Base-by-base conservation (phyloP, 2,113 vertebrate species). In the Plecturocebus donacophilus region DNA sequence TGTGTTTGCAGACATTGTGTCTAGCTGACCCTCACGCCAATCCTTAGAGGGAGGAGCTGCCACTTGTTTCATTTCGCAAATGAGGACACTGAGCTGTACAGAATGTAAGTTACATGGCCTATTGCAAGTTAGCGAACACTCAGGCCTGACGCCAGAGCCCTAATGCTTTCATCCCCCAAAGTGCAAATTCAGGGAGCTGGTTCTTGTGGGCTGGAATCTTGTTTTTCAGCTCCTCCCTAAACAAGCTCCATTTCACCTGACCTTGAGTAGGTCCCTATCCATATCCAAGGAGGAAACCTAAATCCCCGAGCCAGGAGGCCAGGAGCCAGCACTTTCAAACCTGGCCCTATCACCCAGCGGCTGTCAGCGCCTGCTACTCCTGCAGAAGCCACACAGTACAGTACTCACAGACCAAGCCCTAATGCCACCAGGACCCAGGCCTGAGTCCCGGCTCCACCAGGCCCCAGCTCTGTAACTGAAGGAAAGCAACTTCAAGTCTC, bases 401-500 rank as follows among this genome's bases (percentile, higher is more conserved):
- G 17, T 56, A 3, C 45, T 40, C n/a, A 61, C 20, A 30, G 77
- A 45, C 73, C 38, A 40, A 21, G 52, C 52, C n/a, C 68, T 12
- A 3, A 4, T 23, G 45, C 35, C 58, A n/a, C 12, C 0, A 5
- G 12, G 20, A 64, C 32, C n/a, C 35, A 6, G 5, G 30, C 10
- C 23, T 56, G 30, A 19, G 8, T 27, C 17, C 58, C 35, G 8
- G n/a, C 27, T 84, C 75, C 23, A 12, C 68, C 30, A 68, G 56
- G 54, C n/a, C 77, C 83, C 32, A 68, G 87, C 70, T 71, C 13
- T 71, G 87, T 49, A 64, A 90, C 92, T 84, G 75, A 1, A 61
- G 23, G 19, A 8, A 75, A 84, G 83, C 52, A 8, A 38, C 47
- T 27, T 58, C 42, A 35, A 30, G 32, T 88, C 91, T 94, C 90